phyloP scores from a whole-genome alignment of 1,140 invertebrate genomes.

The Eufriesea mexicana region DNA sequence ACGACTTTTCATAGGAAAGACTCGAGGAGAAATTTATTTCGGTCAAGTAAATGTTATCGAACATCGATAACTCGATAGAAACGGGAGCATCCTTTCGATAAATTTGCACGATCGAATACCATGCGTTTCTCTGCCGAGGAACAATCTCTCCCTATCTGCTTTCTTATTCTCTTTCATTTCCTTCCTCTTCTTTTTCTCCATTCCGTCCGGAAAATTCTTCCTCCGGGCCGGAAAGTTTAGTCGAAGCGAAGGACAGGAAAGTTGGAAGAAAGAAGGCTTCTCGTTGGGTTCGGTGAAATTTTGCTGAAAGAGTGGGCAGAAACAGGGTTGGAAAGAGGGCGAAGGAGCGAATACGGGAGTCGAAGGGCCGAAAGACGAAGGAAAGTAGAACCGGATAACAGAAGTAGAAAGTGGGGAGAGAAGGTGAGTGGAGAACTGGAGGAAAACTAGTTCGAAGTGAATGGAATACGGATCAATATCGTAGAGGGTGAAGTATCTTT shows the following conservation, averaged over 20 bases:
- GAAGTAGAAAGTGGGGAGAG: background rate
- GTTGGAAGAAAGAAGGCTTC: background rate
- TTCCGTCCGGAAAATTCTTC: background rate
- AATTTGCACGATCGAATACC: background rate
- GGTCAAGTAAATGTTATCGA: background rate
- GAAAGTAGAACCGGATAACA: background rate
- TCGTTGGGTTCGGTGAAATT: background rate
- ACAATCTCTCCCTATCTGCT: background rate
- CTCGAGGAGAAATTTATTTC: background rate
- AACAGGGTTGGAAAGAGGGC: background rate
- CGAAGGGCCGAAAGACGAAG: background rate
- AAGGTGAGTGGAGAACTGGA: background rate
- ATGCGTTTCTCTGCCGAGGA: background rate
- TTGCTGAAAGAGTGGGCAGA: background rate
- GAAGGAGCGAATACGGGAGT: background rate
- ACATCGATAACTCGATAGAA: background rate
- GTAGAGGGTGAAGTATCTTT: slow-evolving; percentile 43
- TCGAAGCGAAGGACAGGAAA: background rate
- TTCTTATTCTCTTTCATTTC: slow-evolving; percentile 6
- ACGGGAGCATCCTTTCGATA: background rate
- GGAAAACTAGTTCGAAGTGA: slow-evolving; percentile 37
- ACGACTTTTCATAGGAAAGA: background rate
- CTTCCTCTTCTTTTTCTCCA: background rate
- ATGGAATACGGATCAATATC: slow-evolving; percentile 62
- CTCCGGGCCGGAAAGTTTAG: background rate